phyloP scores from a whole-genome alignment of 2,888 invertebrate genomes.

The Hypercompe scribonia region DNA sequence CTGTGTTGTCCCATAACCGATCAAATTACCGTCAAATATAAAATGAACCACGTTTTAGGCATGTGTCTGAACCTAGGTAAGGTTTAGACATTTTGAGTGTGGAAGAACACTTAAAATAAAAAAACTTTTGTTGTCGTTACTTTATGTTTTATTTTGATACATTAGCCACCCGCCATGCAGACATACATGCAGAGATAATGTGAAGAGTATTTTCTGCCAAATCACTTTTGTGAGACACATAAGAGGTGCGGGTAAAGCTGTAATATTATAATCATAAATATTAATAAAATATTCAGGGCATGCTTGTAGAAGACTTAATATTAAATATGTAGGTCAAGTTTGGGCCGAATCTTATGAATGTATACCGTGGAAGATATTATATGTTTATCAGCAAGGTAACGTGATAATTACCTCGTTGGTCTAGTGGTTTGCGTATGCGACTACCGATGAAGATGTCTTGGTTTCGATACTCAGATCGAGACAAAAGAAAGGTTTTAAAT shows the following conservation, averaged over 20 bases:
- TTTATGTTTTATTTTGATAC: background rate
- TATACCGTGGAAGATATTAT: background rate
- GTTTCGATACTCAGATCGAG: too few relatives aligned
- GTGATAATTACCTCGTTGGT: too few relatives aligned
- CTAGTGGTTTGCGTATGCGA: too few relatives aligned
- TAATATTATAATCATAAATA: background rate
- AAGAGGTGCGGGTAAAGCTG: background rate
- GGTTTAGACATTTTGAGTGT: background rate
- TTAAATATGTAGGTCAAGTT: background rate
- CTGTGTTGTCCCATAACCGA: constrained; percentile 45
- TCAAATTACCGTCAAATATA: background rate
- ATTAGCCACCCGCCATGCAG: background rate
- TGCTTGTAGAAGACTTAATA: background rate
- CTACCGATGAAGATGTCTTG: too few relatives aligned
- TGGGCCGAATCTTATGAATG: background rate
- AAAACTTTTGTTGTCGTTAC: background rate
- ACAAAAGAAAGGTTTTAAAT: too few relatives aligned
- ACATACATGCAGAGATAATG: too few relatives aligned
- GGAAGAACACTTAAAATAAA: background rate
- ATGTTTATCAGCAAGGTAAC: constrained; percentile 3
- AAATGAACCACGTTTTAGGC: background rate
- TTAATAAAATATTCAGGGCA: background rate
- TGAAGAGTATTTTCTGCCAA: too few relatives aligned
- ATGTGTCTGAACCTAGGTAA: background rate
- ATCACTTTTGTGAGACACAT: too few relatives aligned